Evolutionary conservation across 2,797 vertebrate species (phyloP).

Genomic region (Sarcophilus harrisii): DNA sequence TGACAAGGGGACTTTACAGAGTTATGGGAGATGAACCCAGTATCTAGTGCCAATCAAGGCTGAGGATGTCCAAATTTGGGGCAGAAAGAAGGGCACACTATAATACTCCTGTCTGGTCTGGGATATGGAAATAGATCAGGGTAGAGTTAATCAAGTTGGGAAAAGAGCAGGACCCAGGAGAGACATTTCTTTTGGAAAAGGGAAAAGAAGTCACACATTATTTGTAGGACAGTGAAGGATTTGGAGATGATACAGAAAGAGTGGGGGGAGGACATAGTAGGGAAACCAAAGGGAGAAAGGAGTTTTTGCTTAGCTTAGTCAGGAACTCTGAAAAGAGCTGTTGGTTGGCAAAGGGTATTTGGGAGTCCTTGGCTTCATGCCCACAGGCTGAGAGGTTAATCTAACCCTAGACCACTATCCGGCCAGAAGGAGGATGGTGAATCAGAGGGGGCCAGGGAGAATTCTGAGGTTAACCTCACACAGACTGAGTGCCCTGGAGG

Average conservation of each 20-base stretch:
- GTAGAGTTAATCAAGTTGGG: not conserved
- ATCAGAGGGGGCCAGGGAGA: conserved; percentile 74
- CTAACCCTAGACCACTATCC: conserved; percentile 76
- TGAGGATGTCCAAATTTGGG: not conserved
- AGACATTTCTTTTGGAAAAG: not conserved
- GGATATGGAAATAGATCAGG: not conserved
- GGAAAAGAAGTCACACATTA: not conserved
- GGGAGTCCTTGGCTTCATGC: conserved; percentile 30
- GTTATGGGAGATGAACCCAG: not conserved
- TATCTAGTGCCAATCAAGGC: not conserved
- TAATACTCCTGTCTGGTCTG: not conserved
- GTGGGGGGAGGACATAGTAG: not conserved
- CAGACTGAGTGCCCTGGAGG: conserved; percentile 31
- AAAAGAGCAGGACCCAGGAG: not conserved
- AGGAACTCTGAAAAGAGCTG: not conserved
- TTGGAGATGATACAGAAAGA: not conserved
- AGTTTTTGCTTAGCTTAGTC: not conserved
- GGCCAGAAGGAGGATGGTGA: conserved; percentile 71
- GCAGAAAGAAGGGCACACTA: not conserved
- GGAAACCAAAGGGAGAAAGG: not conserved
- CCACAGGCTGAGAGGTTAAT: conserved; percentile 33
- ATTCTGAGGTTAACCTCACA: conserved; percentile 75
- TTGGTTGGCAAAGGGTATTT: conserved; percentile 18
- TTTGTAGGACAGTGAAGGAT: not conserved
- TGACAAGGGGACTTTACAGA: not conserved